Conservation (phyloP, 2,797 vertebrate species). For the Coluber constrictor region DNA sequence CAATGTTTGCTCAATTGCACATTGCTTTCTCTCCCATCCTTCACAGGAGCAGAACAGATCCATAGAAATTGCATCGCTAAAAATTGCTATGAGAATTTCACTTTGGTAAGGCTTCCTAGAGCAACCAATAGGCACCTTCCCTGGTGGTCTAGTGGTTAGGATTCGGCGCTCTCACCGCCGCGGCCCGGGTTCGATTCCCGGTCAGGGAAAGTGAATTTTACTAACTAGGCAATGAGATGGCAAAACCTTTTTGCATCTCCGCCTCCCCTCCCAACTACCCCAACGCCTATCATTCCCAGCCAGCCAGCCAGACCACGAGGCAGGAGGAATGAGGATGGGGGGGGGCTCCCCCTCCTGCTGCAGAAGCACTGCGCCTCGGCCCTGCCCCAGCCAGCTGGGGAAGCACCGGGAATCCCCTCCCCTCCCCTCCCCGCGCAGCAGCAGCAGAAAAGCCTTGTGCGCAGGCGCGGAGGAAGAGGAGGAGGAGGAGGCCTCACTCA, state of each 20-base stretch:
- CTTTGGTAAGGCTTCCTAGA: background rate
- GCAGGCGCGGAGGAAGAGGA: background rate
- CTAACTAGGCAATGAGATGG: rapidly evolving
- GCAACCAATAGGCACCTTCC: rapidly evolving
- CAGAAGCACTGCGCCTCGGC: background rate
- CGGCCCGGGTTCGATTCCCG: constrained; percentile 44
- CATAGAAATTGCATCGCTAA: rapidly evolving
- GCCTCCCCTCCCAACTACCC: background rate
- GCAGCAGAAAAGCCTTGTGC: background rate
- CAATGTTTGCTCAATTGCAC: background rate
- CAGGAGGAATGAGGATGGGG: rapidly evolving
- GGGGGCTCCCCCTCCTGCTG: background rate
- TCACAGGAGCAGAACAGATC: background rate
- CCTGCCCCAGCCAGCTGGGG: background rate
- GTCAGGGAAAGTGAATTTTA: constrained; percentile 6
- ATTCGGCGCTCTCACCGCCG: constrained; percentile 40
- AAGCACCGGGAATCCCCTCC: background rate
- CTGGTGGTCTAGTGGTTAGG: constrained; percentile 43
- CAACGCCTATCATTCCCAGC: background rate
- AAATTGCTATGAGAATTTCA: background rate
- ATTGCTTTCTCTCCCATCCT: background rate
- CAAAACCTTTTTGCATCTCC: background rate
- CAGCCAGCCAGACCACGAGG: background rate
- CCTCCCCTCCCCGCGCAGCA: no score
- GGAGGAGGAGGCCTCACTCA: no score